Percentiles rank a stretch among this genome's conserved stretches.
These are phyloP conservation scores for Vesta saturnalis DNA, from an alignment of 2,888 invertebrate genomes.

Conservation along the genomic window DNA sequence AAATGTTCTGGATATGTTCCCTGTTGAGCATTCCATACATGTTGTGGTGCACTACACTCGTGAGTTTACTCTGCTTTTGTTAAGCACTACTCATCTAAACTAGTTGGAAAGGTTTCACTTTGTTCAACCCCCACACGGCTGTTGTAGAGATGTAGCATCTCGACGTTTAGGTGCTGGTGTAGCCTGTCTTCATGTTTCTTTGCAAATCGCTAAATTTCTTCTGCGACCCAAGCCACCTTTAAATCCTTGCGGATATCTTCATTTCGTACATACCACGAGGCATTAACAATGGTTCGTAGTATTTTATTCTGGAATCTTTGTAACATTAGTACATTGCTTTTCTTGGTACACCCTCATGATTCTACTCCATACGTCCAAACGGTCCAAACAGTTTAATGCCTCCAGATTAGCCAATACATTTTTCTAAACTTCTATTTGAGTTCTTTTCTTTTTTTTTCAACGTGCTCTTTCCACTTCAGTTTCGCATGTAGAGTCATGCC, in stretches of 20 bases:
- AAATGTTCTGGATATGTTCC: constrained; percentile 12
- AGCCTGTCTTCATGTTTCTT: too few relatives aligned
- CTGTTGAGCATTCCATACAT: constrained; percentile 11
- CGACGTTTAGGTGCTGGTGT: too few relatives aligned
- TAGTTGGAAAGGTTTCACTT: too few relatives aligned
- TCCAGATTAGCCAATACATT: too few relatives aligned
- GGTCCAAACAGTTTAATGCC: too few relatives aligned
- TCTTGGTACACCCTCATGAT: too few relatives aligned
- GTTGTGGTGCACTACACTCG: constrained; percentile 13
- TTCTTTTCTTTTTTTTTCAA: too few relatives aligned
- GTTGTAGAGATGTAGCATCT: too few relatives aligned
- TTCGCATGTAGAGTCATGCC: too few relatives aligned
- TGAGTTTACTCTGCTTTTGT: constrained; percentile 1
- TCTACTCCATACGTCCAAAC: too few relatives aligned
- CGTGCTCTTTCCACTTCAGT: too few relatives aligned
- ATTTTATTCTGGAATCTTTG: neutral
- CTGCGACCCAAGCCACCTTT: neutral
- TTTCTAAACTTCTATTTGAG: too few relatives aligned
- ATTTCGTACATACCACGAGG: neutral
- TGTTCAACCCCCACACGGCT: neutral
- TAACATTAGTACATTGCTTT: constrained; percentile 14
- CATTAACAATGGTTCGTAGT: constrained; percentile 11
- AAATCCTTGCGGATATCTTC: neutral
- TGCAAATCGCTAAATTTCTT: neutral
- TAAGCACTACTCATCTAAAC: neutral